Base-by-base conservation (phyloP, 2,113 vertebrate species). In the Menidia beryllina region DNA sequence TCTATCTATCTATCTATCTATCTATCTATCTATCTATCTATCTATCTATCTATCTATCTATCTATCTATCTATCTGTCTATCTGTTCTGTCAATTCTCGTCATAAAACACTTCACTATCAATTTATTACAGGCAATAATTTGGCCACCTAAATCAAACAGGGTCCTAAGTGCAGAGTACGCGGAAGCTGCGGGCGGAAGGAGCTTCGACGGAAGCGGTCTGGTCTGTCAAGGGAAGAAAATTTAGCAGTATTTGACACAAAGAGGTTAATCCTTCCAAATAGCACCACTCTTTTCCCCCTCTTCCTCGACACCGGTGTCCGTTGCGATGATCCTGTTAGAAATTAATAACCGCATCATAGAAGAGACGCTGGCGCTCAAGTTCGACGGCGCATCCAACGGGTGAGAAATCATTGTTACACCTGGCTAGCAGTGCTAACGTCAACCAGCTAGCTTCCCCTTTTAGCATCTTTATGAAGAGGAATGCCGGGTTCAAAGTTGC, bases 291-390 rank as follows among this genome's bases (percentile, higher is more conserved):
- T 52, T 59, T n/a, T 50, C 43, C 49, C 65, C 65, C 51, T 68
- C 57, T 55, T 82, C 69, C 56, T 79, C 56, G 75, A 78, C 55
- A 72, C 66, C 77, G 30, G 69, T 49, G 41, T 72, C 81, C 78
- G 87, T 92, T 93, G 94, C 92, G 85, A 98, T 98, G 97, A 98
- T 98, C 94, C 94, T 98, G 91, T 93, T 98, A 92, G 97, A 98
- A 94, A 96, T 98, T 80, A 98, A 98, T 88, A 98, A 98, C 94
- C 96, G 97, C 79, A 98, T 98, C 84, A 95, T 98, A 81, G 97
- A 98, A 88, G 97, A 98, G 93, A 98, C 96, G 83, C 93, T 97
- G 90, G 76, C 92, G 79, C 88, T 98, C 79, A 98, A 98, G 93
- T 97, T 98, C 85, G 97, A 97, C 85, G 95, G 95, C 91, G 96